Base-by-base conservation (phyloP, 1,140 invertebrate genomes). In the Caerostris darwini region DNA sequence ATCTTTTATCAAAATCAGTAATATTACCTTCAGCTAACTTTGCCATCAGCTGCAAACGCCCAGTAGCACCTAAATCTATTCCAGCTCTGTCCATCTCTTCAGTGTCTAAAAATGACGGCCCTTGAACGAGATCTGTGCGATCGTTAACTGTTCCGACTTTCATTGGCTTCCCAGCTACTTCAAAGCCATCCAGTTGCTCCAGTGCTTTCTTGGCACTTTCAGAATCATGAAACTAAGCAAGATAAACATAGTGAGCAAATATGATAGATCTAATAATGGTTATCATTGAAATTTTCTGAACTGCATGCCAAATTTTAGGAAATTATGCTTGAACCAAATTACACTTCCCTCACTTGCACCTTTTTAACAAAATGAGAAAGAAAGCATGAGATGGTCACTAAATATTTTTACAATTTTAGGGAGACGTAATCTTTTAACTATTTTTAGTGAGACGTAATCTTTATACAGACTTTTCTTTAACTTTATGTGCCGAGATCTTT, bases 61-160 rank as follows among this genome's bases (percentile, higher is more conserved):
- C 99, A 7, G 98, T 99, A 7, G 99, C 98, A 17, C 99, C 99
- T 3, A 99, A 97, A 96, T 99, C 99, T 94, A 99, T 99, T 81
- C 99, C 99, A 95, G 98, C 98, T 87, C 99, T 96, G 96, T 99
- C 99, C 95, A 99, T 97, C 96, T 99, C 99, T 96, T 99, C 99
- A 0, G 98, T 98, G 96, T 99, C 99, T 85, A 99, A 97, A 89
- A 97, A 97, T 71, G 97, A 98, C 59, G 97, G 97, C 85, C 97
- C 97, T 82, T 95, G 95, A 58, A 67, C 54, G 59, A 82, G 54
- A 50, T 99, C 98, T 69, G 98, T 97, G 71, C 99, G 97, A 96
- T 99, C 99, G 3, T 99, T 99, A 0, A 99, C 99, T 96, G 99
- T 99, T 71, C 99, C 98, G 17, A 99, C 99, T 97, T 99, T 99